phyloP scores from a whole-genome alignment of 2,113 vertebrate species.

The Entelurus aequoreus region DNA sequence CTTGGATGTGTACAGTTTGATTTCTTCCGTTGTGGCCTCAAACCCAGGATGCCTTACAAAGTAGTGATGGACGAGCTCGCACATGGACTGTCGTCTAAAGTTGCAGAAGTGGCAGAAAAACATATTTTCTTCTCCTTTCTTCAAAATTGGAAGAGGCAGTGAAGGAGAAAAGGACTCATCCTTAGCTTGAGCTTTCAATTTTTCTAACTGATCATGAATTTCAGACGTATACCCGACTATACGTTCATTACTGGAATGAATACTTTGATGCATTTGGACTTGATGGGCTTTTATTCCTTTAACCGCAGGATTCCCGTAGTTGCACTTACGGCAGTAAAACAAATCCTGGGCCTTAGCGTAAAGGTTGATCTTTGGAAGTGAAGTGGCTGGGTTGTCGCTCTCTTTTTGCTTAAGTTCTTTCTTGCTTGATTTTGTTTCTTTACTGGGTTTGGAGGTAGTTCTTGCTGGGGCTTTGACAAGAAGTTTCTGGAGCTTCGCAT shows the following conservation, averaged over 20 bases:
- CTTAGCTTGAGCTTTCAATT: constrained; percentile 8
- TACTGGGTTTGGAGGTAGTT: background rate
- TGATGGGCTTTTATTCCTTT: constrained; percentile 50
- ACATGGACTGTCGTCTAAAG: constrained; percentile 12
- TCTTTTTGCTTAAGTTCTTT: background rate
- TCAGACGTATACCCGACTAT: constrained; percentile 33
- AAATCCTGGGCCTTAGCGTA: constrained; percentile 28
- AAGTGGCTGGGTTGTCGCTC: background rate
- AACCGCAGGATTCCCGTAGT: constrained; percentile 35
- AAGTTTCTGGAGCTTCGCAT: constrained; percentile 67
- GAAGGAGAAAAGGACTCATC: background rate
- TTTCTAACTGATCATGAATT: constrained; percentile 25
- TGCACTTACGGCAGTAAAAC: constrained; percentile 58
- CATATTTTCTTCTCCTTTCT: background rate
- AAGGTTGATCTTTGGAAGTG: accelerated
- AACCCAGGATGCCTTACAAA: constrained; percentile 14
- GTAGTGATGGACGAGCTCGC: constrained; percentile 24
- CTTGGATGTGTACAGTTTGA: constrained; percentile 21
- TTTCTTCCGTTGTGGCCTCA: background rate
- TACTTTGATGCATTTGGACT: background rate
- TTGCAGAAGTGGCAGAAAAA: constrained; percentile 60
- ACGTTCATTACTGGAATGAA: accelerated
- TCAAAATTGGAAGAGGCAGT: constrained; percentile 49
- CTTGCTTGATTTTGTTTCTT: no score
- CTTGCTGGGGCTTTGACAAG: background rate